A percentile compares a stretch with the other conserved stretches of the same genome.
Evolutionary conservation across 2,797 vertebrate species (phyloP).

Genomic region (Danio tinwini): DNA sequence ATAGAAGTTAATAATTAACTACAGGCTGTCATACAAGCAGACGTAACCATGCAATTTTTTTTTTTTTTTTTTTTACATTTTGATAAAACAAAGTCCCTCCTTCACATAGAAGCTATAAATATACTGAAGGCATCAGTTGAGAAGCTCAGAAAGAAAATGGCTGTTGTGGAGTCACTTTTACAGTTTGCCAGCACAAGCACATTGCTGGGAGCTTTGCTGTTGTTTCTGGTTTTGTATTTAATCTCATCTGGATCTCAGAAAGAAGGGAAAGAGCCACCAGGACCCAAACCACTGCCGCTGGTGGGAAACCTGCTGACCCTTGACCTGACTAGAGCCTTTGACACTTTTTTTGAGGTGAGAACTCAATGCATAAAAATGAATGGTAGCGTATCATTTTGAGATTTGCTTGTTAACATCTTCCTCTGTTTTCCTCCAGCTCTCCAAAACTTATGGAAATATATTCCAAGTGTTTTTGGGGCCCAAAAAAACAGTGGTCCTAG

Average conservation of each 20-base stretch:
- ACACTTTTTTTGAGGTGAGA: slow-evolving; percentile 65
- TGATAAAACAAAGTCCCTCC: neutral
- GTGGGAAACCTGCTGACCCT: slow-evolving; percentile 75
- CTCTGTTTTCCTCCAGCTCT: slow-evolving; percentile 38
- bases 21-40: neutral
- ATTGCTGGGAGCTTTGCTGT: slow-evolving; percentile 51
- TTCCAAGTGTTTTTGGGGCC: slow-evolving; percentile 55
- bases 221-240: slow-evolving; percentile 60
- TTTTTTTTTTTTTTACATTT: neutral
- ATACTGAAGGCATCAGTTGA: neutral
- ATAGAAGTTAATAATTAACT: neutral
- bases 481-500: slow-evolving; percentile 44
- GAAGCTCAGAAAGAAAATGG: slow-evolving; percentile 39
- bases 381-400: neutral
- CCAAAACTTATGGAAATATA: slow-evolving; percentile 49
- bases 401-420: neutral
- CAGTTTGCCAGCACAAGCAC: slow-evolving; percentile 41
- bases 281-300: slow-evolving; percentile 71
- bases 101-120: neutral
- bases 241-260: slow-evolving; percentile 41
- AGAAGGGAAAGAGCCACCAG: slow-evolving; percentile 62
- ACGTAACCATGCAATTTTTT: too few relatives aligned
- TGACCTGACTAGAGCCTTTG: slow-evolving; percentile 64
- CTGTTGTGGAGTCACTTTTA: slow-evolving; percentile 42
- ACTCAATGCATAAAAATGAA: neutral